Conservation (phyloP, 2,113 vertebrate genomes). For the Calypte anna region DNA sequence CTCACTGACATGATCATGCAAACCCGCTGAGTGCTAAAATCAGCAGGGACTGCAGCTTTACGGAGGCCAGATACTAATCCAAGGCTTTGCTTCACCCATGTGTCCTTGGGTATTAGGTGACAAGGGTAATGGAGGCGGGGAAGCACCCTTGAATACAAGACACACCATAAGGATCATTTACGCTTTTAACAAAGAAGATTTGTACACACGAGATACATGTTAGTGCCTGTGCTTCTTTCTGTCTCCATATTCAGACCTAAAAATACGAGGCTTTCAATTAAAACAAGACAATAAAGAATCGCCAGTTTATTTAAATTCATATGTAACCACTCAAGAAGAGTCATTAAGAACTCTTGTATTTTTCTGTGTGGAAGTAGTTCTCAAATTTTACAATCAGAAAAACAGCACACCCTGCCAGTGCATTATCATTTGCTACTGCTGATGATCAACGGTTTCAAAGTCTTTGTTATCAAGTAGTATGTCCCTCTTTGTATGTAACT, state of each 20-base stretch:
- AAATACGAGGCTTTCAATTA: not conserved
- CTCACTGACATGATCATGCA: not conserved
- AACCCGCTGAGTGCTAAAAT: conserved; percentile 51
- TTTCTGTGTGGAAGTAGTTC: not conserved
- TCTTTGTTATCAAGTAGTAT: not conserved
- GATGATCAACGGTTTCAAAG: not conserved
- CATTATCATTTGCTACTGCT: fast-evolving
- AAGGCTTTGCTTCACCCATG: not conserved
- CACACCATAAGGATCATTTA: not conserved
- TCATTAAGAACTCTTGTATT: not conserved
- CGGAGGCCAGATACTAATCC: conserved; percentile 23
- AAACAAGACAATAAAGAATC: not conserved
- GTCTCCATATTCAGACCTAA: not conserved
- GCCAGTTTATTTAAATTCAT: not conserved
- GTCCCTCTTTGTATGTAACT: not conserved
- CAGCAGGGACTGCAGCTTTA: not conserved
- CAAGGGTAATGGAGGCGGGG: not conserved
- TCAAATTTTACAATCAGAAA: not conserved
- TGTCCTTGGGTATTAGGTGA: conserved; percentile 30
- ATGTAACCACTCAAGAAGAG: not conserved
- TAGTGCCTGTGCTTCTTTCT: not conserved
- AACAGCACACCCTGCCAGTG: not conserved
- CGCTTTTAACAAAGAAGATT: not conserved
- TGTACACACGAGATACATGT: fast-evolving
- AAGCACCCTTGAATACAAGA: fast-evolving